phyloP scores from a whole-genome alignment of 2,888 invertebrate genomes.

The Isoperla grammatica region DNA sequence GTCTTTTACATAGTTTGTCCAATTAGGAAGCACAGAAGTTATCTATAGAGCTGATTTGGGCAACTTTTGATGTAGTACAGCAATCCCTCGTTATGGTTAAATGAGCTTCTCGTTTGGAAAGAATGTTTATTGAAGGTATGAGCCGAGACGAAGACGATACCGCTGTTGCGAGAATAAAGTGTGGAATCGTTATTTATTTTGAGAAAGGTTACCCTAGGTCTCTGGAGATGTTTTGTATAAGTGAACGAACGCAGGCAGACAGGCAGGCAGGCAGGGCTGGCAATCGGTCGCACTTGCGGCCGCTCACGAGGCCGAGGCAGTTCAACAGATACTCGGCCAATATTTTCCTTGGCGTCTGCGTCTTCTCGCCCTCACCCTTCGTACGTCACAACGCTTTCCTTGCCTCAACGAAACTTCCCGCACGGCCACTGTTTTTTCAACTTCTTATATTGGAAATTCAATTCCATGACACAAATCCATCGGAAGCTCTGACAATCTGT shows the following conservation, averaged over 20 bases:
- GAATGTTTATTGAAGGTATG: too few species aligned
- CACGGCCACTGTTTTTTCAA: background rate
- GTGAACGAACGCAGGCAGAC: too few species aligned
- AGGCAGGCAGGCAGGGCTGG: too few species aligned
- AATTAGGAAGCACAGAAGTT: background rate
- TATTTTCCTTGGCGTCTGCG: background rate
- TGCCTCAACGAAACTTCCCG: background rate
- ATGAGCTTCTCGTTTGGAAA: background rate
- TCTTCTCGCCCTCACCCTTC: background rate
- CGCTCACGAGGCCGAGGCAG: too few species aligned
- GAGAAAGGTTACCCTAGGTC: too few species aligned
- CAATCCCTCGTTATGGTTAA: background rate
- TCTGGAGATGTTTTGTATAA: too few species aligned
- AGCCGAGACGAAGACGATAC: too few species aligned
- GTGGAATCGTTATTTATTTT: too few species aligned
- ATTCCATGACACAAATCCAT: slow-evolving; percentile 5
- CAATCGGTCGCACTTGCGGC: too few species aligned
- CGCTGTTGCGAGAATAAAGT: too few species aligned
- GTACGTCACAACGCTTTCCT: too few species aligned
- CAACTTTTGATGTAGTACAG: background rate
- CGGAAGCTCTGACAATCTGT: background rate
- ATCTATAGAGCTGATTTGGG: background rate
- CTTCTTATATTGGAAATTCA: slow-evolving; percentile 13
- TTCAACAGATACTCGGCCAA: too few species aligned
- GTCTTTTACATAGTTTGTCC: background rate